These are phyloP conservation scores for Lymantria dispar DNA, from an alignment of 2,888 invertebrate species.

Conservation along the genomic window DNA sequence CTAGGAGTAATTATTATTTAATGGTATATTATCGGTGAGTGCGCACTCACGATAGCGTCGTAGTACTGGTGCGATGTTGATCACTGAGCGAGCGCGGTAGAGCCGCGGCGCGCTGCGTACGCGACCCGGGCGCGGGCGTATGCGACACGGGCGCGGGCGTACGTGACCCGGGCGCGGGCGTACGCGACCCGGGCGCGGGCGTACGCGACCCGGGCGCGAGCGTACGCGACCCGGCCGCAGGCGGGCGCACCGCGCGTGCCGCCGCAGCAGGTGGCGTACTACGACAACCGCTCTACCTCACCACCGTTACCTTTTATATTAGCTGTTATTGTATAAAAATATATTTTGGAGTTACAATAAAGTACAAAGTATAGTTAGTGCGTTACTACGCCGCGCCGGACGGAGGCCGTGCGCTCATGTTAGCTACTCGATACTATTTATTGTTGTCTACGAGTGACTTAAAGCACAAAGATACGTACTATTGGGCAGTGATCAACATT, in stretches of 20 bases:
- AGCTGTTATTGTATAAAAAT: slow-evolving; percentile 79
- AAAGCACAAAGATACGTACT: slow-evolving; percentile 82
- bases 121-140: too few relatives aligned
- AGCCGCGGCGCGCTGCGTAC: slow-evolving; percentile 24
- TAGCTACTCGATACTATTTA: slow-evolving; percentile 66
- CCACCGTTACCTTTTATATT: slow-evolving; percentile 70
- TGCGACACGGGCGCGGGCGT: too few relatives aligned
- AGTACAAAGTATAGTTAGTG: slow-evolving; percentile 67
- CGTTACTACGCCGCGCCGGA: slow-evolving; percentile 52
- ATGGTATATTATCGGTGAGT: slow-evolving; percentile 71
- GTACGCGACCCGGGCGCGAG: slow-evolving; percentile 2
- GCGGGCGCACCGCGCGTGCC: too few relatives aligned
- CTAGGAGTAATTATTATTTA: slow-evolving; percentile 77
- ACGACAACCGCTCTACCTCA: slow-evolving; percentile 78
- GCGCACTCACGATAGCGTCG: slow-evolving; percentile 71
- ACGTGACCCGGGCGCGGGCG: too few relatives aligned
- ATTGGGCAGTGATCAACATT: slow-evolving; percentile 83
- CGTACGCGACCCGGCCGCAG: too few relatives aligned
- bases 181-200: too few relatives aligned
- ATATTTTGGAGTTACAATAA: slow-evolving; percentile 77
- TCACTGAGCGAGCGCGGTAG: slow-evolving; percentile 57
- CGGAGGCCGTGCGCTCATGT: slow-evolving; percentile 64
- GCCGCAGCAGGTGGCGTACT: slow-evolving; percentile 48
- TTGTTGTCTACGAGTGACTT: slow-evolving; percentile 78
- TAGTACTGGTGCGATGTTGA: slow-evolving; percentile 76